phyloP scores from a whole-genome alignment of 2,888 invertebrate species.

The Trichacis sp. region DNA sequence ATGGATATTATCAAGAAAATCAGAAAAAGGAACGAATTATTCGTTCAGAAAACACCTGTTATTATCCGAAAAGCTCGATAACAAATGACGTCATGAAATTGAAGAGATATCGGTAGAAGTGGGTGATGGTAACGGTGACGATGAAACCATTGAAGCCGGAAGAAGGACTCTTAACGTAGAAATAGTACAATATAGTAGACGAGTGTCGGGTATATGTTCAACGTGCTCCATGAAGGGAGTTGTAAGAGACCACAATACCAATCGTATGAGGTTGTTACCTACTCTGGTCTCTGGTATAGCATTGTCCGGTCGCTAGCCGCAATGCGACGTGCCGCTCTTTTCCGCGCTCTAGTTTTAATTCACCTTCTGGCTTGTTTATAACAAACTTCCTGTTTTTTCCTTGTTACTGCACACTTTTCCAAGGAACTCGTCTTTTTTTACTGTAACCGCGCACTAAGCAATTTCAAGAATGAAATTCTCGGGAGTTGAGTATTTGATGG shows the following conservation, averaged over 20 bases:
- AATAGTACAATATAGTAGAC: slow-evolving; percentile 22
- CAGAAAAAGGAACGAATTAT: too few species aligned
- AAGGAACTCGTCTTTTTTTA: slow-evolving; percentile 2
- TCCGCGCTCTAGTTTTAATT: slow-evolving; percentile 57
- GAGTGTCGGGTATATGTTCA: slow-evolving; percentile 15
- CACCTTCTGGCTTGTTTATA: slow-evolving; percentile 60
- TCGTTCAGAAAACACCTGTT: too few species aligned
- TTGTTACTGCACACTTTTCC: slow-evolving; percentile 2
- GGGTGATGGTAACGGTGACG: slow-evolving; percentile 17
- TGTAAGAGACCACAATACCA: slow-evolving; percentile 53
- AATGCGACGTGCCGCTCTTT: slow-evolving; percentile 53
- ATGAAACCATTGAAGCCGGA: slow-evolving; percentile 22
- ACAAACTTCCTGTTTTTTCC: slow-evolving; percentile 50
- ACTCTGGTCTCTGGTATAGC: slow-evolving; percentile 50
- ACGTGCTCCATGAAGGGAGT: slow-evolving; percentile 25
- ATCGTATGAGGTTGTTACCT: slow-evolving; percentile 61
- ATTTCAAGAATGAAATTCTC: background rate
- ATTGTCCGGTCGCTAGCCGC: slow-evolving; percentile 53
- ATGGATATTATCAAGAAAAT: too few species aligned
- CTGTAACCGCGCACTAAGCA: slow-evolving; percentile 4
- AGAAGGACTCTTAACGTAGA: slow-evolving; percentile 1
- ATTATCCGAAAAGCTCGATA: background rate
- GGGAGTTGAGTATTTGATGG: too few species aligned
- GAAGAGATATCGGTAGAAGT: slow-evolving; percentile 5
- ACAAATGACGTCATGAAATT: background rate